Conservation (phyloP, 2,888 invertebrate genomes). For the Eupithecia centaureata region DNA sequence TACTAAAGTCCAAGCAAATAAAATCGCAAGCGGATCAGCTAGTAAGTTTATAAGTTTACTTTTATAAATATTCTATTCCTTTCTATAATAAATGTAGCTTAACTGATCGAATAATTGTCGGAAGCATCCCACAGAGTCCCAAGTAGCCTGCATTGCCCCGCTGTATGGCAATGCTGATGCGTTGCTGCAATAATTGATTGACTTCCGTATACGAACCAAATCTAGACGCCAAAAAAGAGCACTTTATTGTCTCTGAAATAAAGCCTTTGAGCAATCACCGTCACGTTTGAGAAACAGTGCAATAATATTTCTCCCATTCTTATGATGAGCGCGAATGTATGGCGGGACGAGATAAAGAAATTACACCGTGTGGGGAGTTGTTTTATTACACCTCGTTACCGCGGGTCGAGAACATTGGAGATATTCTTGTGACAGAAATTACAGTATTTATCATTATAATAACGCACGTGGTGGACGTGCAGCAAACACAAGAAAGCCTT, state of each 20-base stretch:
- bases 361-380: slow-evolving; percentile 60
- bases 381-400: slow-evolving; percentile 47
- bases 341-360: slow-evolving; percentile 75
- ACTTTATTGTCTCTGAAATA: background rate
- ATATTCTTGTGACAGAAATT: slow-evolving; percentile 32
- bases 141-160: no score
- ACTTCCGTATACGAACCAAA: background rate
- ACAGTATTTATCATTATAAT: slow-evolving; percentile 33
- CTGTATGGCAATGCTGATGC: no score
- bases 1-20: no score
- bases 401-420: slow-evolving; percentile 23
- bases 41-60: no score
- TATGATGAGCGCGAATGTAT: slow-evolving; percentile 73
- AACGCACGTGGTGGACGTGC: slow-evolving; percentile 1
- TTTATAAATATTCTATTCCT: no score
- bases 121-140: no score
- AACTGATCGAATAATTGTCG: no score
- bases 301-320: slow-evolving; percentile 65
- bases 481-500: no score
- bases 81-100: no score
- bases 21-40: no score
- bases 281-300: slow-evolving; percentile 38
- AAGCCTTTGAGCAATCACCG: slow-evolving; percentile 20
- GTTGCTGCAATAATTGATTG: no score
- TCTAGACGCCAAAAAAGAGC: slow-evolving; percentile 1